Percentiles rank a stretch among this genome's conserved stretches.
phyloP scores from a whole-genome alignment of 2,888 invertebrate species.

The Blastobasis adustella region DNA sequence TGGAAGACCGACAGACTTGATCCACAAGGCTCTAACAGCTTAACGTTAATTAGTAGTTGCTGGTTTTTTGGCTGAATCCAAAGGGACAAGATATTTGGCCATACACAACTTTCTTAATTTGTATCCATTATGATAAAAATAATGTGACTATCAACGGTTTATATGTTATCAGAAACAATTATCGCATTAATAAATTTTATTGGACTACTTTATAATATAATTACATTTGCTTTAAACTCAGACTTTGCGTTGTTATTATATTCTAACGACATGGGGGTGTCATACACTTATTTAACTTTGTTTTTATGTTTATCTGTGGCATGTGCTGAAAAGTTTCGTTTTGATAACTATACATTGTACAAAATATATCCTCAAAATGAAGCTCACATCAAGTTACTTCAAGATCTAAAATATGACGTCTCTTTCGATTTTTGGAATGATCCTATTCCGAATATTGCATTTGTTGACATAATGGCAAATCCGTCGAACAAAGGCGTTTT shows the following conservation, averaged over 20 bases:
- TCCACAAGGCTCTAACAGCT: too few species aligned
- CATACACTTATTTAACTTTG: background rate
- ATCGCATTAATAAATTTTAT: background rate
- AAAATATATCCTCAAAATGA: slow-evolving; percentile 64
- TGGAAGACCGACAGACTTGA: too few species aligned
- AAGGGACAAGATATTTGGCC: too few species aligned
- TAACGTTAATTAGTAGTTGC: too few species aligned
- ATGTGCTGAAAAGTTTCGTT: slow-evolving; percentile 36
- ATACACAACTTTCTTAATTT: too few species aligned
- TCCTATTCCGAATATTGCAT: slow-evolving; percentile 35
- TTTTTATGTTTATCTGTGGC: slow-evolving; percentile 14
- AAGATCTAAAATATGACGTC: slow-evolving; percentile 47
- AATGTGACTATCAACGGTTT: too few species aligned
- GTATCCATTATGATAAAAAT: too few species aligned
- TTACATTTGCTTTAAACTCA: background rate
- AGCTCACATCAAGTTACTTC: slow-evolving; percentile 62
- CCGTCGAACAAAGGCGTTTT: slow-evolving; percentile 45
- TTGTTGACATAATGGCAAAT: slow-evolving; percentile 55
- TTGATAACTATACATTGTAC: slow-evolving; percentile 65
- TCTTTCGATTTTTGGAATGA: slow-evolving; percentile 64
- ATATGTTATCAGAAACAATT: background rate
- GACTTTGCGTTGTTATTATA: background rate
- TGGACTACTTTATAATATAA: background rate
- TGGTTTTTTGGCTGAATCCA: too few species aligned
- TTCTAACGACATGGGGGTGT: background rate